Percentiles rank a stretch among this genome's conserved stretches.
phyloP scores from a whole-genome alignment of 2,797 vertebrate genomes.

The Luscinia luscinia region DNA sequence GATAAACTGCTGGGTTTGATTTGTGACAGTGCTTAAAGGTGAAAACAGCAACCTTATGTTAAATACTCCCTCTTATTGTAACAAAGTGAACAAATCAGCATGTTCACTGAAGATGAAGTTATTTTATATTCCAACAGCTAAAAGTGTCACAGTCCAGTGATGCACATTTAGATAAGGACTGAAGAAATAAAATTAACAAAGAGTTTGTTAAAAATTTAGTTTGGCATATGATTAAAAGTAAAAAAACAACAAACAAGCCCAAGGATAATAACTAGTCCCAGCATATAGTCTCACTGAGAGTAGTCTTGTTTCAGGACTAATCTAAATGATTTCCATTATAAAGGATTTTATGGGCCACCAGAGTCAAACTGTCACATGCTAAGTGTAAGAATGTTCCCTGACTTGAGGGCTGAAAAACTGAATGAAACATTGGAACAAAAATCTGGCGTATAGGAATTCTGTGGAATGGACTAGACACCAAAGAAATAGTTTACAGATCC shows the following conservation, averaged over 20 bases:
- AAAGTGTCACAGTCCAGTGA: not conserved
- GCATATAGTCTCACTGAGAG: not conserved
- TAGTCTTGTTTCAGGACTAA: not conserved
- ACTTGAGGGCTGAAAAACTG: not conserved
- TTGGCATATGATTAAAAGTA: not conserved
- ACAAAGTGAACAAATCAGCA: not conserved
- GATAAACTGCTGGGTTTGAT: not conserved
- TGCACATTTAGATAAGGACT: not conserved
- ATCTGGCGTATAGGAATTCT: not conserved
- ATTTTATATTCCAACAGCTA: not conserved
- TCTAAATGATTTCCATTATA: not conserved
- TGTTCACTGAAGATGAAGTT: not conserved
- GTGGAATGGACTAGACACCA: not conserved
- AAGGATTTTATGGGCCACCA: not conserved
- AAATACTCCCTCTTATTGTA: not conserved
- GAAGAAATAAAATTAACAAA: not conserved
- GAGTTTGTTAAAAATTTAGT: not conserved
- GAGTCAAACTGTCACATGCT: rapidly evolving
- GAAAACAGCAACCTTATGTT: not conserved
- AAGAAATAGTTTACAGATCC: not conserved
- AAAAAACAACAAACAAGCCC: not conserved
- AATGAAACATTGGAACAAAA: not conserved
- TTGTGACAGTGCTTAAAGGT: not conserved
- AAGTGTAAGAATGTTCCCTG: not conserved
- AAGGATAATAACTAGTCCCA: not conserved